Percentiles rank a stretch among this genome's conserved stretches.
phyloP scores from a whole-genome alignment of 2,113 vertebrate genomes.

The Terrapene triunguis region DNA sequence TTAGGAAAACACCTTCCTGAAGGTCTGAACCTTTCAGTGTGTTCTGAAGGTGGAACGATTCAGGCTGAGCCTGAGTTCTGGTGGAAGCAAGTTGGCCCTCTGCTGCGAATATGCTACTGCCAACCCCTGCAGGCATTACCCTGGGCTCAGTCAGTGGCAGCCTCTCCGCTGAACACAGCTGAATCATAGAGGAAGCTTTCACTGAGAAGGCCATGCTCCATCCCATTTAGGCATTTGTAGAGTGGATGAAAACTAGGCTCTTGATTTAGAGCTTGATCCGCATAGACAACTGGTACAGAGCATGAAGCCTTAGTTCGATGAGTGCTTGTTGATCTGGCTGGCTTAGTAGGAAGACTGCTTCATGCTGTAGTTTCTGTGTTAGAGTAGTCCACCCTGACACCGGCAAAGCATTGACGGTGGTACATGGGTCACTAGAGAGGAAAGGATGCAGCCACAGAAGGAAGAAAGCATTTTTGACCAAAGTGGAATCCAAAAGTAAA shows the following conservation, averaged over 20 bases:
- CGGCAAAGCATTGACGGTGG: not conserved
- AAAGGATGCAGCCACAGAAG: not conserved
- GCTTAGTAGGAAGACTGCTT: not conserved
- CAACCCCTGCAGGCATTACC: not conserved
- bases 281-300: not conserved
- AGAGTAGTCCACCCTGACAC: not conserved
- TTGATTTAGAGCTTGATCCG: conserved; percentile 12
- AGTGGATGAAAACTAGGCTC: not conserved
- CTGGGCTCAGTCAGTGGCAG: not conserved
- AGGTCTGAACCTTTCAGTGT: not conserved
- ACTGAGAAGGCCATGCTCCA: not conserved
- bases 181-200: not conserved
- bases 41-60: not conserved
- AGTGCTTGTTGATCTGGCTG: fast-evolving
- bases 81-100: not conserved
- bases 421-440: not conserved
- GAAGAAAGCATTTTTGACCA: not conserved
- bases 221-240: conserved; percentile 23
- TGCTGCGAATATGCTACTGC: not conserved
- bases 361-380: not conserved
- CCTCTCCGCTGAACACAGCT: not conserved
- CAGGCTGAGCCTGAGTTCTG: not conserved
- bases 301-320: not conserved
- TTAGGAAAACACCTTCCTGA: not conserved
- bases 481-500: not conserved